Evolutionary conservation across 2,113 vertebrate species (phyloP), one percentile per base, ranked within the genome.

Genomic region (Cervus canadensis): DNA sequence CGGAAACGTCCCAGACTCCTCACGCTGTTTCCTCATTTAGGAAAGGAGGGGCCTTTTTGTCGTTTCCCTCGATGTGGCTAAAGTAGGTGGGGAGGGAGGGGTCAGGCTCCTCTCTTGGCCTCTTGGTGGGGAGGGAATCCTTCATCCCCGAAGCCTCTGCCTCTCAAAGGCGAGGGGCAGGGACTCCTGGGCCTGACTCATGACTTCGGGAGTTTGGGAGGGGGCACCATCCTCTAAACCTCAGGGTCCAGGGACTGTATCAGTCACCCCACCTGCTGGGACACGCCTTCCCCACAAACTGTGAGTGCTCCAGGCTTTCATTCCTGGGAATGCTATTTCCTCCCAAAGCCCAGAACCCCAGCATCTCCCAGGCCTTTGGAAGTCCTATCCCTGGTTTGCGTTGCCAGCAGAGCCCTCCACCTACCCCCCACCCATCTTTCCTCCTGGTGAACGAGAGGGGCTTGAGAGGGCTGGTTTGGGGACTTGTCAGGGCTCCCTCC

Each of bases 1-100:
- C 30, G 45, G 92, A 95, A 97, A 91, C 67, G 95, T 85, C 97
- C 94, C 21, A 5, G 89, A 76, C 84, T 95, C 81, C 96, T 95
- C 82, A 4, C 28, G 14, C 45, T 57, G 28, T 78, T 95, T 97
- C 88, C 97, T 96, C 95, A 86, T 87, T 89, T 96, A 86, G 40
- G 87, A 60, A 94, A 97, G 96, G 97, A 97, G 74, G 89, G 16
- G 91, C 40, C 48, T 83, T 95, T 89, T 21, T 28, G 85, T 93
- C 81, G 16, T 97, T 97, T 91, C 89, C 91, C 62, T 84, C 89
- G 60, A 91, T 91, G 94, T 89, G 57, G 60, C 93, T 93, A 91
- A 88, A 95, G 92, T 87, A 40, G 93, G 26, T 91, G 67, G 86
- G 26, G 87, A 84, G 90, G 76, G 28, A 83, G 89, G 57, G 52